Base-by-base conservation (phyloP, 2,888 invertebrate genomes). In the Baccha elongata region DNA sequence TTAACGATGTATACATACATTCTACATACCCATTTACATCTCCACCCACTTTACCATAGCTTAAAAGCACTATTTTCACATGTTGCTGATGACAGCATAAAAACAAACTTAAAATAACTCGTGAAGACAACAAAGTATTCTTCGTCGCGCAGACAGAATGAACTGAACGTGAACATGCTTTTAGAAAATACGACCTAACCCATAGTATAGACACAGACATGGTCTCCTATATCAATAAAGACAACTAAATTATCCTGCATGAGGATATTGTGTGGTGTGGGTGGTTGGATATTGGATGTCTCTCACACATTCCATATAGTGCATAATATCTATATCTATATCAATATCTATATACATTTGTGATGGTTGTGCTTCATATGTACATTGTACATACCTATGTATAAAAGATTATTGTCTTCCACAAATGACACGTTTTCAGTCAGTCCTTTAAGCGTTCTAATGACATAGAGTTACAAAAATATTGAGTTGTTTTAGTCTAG, bases 201-300 rank as follows among this genome's bases (percentile, higher is more conserved):
- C 79, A 5, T n/a, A 21, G 5, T 5, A 11, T 4, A 11, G 13
- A 15, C 15, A 62, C 62, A 71, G 52, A 65, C 69, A 65, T 69
- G 67, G 15, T 74, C 52, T 65, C 32, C 65, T n/a, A 69, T 53
- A 65, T 81, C 80, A 74, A 81, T 81, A 81, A 81, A 81, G 80
- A 81, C 80, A 69, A 71, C 80, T 81, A 75, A 81, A 81, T 81
- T 75, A 81, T 80, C 68, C 64, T 74, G 69, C 69, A 64, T 46
- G 69, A 64, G 55, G 53, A 80, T 62, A 37, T 37, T 0, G 19
- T 50, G 62, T 58, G 40, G 17, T n/a, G 50, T 29, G 48, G 4
- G 8, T 48, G 53, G 58, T 35, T 29, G 53, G 35, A 10, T 32
- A 13, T 32, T 11, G 32, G 32, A 29, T 29, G 10, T 50, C 48